These are phyloP conservation scores for Anolis sagrei DNA, from an alignment of 2,113 vertebrate genomes.

Conservation along the genomic window DNA sequence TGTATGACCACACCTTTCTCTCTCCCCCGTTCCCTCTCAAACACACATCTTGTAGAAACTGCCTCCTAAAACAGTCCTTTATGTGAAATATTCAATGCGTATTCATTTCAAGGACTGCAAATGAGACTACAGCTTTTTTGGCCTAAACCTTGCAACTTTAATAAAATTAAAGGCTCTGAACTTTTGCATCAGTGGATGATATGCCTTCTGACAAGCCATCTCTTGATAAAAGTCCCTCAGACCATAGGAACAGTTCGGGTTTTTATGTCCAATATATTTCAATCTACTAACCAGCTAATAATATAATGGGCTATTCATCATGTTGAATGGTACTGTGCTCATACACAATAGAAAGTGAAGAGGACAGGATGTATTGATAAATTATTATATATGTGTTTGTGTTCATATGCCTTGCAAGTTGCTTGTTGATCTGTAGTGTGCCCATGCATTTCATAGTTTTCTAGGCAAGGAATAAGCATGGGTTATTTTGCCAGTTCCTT, in stretches of 20 bases:
- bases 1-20: neutral
- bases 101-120: neutral
- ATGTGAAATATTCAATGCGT: neutral
- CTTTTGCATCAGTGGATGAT: too few species aligned
- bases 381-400: neutral
- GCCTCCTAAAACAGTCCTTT: constrained; percentile 1
- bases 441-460: too few species aligned
- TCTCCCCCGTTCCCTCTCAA: neutral
- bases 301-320: neutral
- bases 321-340: neutral
- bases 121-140: neutral
- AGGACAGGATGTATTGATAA: neutral
- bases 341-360: neutral
- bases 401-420: too few species aligned
- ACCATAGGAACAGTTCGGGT: neutral
- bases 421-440: too few species aligned
- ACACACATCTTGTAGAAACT: neutral
- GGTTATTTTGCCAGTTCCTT: too few species aligned
- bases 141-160: neutral
- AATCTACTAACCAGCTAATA: neutral
- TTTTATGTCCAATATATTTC: neutral
- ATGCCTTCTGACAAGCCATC: neutral
- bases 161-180: neutral
- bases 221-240: neutral
- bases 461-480: too few species aligned